Percentiles rank a stretch among this genome's conserved stretches.
Conservation (phyloP, 1,140 invertebrate genomes). For the Patella vulgata region DNA sequence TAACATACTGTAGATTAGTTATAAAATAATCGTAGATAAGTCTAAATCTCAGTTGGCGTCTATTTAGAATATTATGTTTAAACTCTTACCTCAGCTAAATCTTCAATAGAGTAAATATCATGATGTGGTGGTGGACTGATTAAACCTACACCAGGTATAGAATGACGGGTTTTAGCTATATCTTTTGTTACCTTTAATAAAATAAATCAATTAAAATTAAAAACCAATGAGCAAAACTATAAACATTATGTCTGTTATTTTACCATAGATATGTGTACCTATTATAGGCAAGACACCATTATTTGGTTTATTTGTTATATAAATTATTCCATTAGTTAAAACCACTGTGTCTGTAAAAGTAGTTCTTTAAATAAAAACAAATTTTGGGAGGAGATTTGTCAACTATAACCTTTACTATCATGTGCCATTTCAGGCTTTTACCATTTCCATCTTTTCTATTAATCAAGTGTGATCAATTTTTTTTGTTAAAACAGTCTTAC, state of each 20-base stretch:
- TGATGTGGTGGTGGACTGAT: conserved; percentile 99
- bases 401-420: too few species aligned
- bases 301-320: neutral
- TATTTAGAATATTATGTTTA: conserved; percentile 8
- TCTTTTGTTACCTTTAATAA: conserved; percentile 83
- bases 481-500: too few species aligned
- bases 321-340: too few species aligned
- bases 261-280: too few species aligned
- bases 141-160: conserved; percentile 95
- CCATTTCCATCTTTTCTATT: too few species aligned
- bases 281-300: too few species aligned
- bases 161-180: conserved; percentile 94
- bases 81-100: conserved; percentile 84
- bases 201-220: neutral
- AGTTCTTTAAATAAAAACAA: too few species aligned
- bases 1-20: neutral
- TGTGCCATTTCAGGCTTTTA: too few species aligned
- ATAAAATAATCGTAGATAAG: neutral
- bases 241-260: too few species aligned
- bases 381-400: too few species aligned
- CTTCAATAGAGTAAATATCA: conserved; percentile 99
- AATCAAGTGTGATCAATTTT: too few species aligned
- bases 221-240: neutral
- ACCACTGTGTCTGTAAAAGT: too few species aligned
- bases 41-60: conserved; percentile 80